These are phyloP conservation scores for Drosophila persimilis DNA, from an alignment of 1,140 invertebrate genomes.

Conservation along the genomic window DNA sequence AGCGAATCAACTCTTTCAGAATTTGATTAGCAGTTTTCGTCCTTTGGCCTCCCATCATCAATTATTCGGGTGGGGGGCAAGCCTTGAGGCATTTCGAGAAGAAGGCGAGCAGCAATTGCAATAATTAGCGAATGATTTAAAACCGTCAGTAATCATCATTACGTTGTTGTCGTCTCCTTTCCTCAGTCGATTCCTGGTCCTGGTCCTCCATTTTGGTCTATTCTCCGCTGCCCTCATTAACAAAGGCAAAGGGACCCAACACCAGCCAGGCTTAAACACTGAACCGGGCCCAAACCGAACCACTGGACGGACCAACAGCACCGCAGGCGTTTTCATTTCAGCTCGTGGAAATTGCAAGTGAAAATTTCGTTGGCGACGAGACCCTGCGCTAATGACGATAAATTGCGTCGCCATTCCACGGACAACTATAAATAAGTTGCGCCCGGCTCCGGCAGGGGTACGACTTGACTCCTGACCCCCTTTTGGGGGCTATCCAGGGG, in stretches of 20 bases:
- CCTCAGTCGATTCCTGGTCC: no score
- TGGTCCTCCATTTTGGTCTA: no score
- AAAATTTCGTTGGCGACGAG: constrained; percentile 60
- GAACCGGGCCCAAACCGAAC: constrained; percentile 17
- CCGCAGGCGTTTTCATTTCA: constrained; percentile 75
- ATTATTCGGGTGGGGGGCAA: constrained; percentile 47
- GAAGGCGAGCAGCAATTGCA: constrained; percentile 69
- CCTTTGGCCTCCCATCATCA: constrained; percentile 57
- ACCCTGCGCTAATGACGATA: constrained; percentile 69
- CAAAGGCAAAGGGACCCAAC: constrained; percentile 46
- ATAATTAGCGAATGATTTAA: constrained; percentile 81
- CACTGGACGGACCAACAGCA: constrained; percentile 28
- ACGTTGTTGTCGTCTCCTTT: constrained; percentile 56
- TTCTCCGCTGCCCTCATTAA: constrained; percentile 55
- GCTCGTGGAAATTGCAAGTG: constrained; percentile 76
- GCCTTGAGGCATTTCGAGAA: constrained; percentile 10
- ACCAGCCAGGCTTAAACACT: constrained; percentile 2
- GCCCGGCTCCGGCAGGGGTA: constrained; percentile 3
- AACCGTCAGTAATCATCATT: constrained; percentile 81
- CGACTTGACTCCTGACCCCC: constrained; percentile 26
- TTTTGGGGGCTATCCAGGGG: constrained; percentile 16
- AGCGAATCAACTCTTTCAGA: constrained; percentile 65
- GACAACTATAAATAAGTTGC: constrained; percentile 75
- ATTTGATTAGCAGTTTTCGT: constrained; percentile 64
- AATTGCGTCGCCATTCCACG: constrained; percentile 60